Base-by-base conservation (phyloP, 2,888 invertebrate species). In the Cybosia mesomella region DNA sequence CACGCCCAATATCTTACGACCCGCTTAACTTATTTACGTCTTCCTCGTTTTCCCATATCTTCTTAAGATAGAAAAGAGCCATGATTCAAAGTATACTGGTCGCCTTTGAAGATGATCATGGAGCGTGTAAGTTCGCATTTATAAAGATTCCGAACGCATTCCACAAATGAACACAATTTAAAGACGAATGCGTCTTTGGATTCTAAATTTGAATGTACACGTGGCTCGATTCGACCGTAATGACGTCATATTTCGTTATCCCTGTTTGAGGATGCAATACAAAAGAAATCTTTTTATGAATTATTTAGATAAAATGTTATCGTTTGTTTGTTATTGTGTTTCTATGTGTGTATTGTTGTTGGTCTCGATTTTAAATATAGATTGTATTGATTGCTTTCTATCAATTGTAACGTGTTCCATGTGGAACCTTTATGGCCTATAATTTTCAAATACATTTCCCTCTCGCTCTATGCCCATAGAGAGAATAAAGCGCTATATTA, bases 151-250 rank as follows among this genome's bases (percentile, higher is more conserved):
- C 77, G 85, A 92, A 90, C 87, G 88, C 89, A 92, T 94, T 91
- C 89, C 85, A 73, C 85, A 91, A 94, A 94, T 93, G 94, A 93
- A 91, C 89, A 91, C 93, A 94, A 95, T 95, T 93, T 93, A 88
- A 89, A 92, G 91, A 93, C 86, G 89, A 90, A 94, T 94, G 91
- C 84, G 86, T 85, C 89, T 89, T 86, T 86, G 83, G 88, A 90
- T 91, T 89, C 84, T 82, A 90, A 90, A 89, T 94, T 91, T 90
- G 87, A 88, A 89, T 88, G 87, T 87, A 85, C 86, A 87, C 83
- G 84, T 86, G 79, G 78, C 81, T 78, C 84, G 85, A 87, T 91
- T 90, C 86, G 83, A 86, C 85, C 85, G 86, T 88, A 88, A 92
- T 87, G 86, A 82, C 80, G 85, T 86, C 87, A 92, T 92, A 89